Evolutionary conservation across 1,140 invertebrate genomes (phyloP).

Genomic region (Adelges cooleyi): DNA sequence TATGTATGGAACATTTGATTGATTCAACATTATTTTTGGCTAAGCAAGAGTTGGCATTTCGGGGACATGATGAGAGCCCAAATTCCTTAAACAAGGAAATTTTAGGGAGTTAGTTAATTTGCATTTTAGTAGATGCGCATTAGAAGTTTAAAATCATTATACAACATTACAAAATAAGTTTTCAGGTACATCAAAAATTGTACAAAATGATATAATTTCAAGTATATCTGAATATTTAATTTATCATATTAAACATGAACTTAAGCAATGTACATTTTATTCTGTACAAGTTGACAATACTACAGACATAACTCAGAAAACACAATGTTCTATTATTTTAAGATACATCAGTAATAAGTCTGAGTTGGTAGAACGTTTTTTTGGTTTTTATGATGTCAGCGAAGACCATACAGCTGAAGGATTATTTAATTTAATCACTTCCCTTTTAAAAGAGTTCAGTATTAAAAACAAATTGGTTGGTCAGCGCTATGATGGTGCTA

Average conservation of each 20-base stretch:
- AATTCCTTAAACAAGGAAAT: slow-evolving; percentile 1
- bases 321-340: slow-evolving; percentile 5
- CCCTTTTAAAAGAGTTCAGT: no score
- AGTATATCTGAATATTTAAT: slow-evolving; percentile 1
- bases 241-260: background rate
- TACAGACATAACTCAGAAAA: slow-evolving; percentile 18
- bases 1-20: background rate
- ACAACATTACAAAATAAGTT: background rate
- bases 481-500: slow-evolving; percentile 23
- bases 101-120: no score
- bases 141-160: background rate
- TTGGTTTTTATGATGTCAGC: slow-evolving; percentile 1
- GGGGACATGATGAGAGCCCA: background rate
- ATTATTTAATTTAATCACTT: no score
- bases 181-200: background rate
- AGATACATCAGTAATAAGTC: background rate
- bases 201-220: no score
- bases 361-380: background rate
- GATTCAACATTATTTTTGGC: background rate
- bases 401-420: slow-evolving; percentile 11
- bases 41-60: no score
- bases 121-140: background rate
- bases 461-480: no score
- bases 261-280: background rate
- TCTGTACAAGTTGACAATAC: slow-evolving; percentile 27